Conservation (phyloP, 2,888 invertebrate genomes). For the Troides helena region DNA sequence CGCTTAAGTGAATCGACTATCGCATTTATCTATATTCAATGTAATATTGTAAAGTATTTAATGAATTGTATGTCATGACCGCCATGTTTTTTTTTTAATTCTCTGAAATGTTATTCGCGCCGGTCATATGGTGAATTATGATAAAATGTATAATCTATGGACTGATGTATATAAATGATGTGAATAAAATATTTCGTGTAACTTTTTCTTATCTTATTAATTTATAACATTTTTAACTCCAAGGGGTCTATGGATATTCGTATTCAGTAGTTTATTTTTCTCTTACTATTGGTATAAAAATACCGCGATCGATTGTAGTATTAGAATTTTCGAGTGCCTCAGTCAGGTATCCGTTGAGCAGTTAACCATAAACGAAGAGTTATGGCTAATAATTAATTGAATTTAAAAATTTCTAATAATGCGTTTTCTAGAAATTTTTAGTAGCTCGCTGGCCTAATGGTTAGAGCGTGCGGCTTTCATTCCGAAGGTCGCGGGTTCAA, state of each 20-base stretch:
- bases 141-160: conserved; percentile 31
- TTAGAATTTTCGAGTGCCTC: no score
- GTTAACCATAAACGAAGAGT: no score
- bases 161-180: conserved; percentile 20
- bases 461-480: no score
- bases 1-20: background rate
- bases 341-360: no score
- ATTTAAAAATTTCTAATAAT: no score
- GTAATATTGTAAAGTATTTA: background rate
- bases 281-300: no score
- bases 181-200: conserved; percentile 3
- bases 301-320: no score
- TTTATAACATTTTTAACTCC: background rate
- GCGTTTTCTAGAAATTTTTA: no score
- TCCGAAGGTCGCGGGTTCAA: no score
- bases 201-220: background rate
- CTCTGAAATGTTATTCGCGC: background rate
- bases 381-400: no score
- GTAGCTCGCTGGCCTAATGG: no score
- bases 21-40: background rate
- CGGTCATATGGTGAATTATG: background rate
- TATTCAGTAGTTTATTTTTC: background rate
- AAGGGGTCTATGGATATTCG: background rate
- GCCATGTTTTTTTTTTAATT: conserved; percentile 1
- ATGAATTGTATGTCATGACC: background rate